Conservation (phyloP, 1,140 invertebrate species). For the Drosophila suzukii region DNA sequence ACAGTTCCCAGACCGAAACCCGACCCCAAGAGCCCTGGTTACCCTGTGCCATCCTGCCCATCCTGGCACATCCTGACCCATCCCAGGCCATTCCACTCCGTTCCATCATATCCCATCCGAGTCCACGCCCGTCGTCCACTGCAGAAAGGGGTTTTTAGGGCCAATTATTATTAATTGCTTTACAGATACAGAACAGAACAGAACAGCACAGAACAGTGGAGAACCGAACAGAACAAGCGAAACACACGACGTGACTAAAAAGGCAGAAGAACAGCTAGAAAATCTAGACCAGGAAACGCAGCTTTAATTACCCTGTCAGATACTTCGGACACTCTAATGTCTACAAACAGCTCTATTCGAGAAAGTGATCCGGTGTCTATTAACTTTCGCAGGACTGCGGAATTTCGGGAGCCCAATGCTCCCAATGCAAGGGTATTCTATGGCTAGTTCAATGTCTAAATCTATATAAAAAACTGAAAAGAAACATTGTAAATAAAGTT, state of each 20-base stretch:
- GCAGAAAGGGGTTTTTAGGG: slow-evolving; percentile 63
- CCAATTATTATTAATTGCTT: slow-evolving; percentile 83
- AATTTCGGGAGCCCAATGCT: no score
- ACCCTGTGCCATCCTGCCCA: neutral
- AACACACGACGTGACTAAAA: slow-evolving; percentile 15
- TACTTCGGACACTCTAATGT: neutral
- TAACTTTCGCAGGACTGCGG: neutral
- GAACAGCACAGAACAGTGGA: slow-evolving; percentile 25
- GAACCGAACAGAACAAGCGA: slow-evolving; percentile 35
- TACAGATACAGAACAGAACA: slow-evolving; percentile 75
- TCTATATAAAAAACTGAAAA: no score
- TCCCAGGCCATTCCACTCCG: neutral
- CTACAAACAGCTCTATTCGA: slow-evolving; percentile 6
- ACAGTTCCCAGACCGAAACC: slow-evolving; percentile 37
- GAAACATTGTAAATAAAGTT: no score
- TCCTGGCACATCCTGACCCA: neutral
- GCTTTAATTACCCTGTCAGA: slow-evolving; percentile 10
- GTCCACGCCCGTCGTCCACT: slow-evolving; percentile 7
- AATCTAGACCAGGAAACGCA: slow-evolving; percentile 4
- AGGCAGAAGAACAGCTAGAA: neutral
- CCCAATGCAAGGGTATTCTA: no score
- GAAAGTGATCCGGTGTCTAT: slow-evolving; percentile 2
- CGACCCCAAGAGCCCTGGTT: slow-evolving; percentile 15
- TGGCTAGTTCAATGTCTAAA: no score
- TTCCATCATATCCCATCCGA: neutral